phyloP scores from a whole-genome alignment of 2,113 vertebrate species.

The Glaucomys volans region DNA sequence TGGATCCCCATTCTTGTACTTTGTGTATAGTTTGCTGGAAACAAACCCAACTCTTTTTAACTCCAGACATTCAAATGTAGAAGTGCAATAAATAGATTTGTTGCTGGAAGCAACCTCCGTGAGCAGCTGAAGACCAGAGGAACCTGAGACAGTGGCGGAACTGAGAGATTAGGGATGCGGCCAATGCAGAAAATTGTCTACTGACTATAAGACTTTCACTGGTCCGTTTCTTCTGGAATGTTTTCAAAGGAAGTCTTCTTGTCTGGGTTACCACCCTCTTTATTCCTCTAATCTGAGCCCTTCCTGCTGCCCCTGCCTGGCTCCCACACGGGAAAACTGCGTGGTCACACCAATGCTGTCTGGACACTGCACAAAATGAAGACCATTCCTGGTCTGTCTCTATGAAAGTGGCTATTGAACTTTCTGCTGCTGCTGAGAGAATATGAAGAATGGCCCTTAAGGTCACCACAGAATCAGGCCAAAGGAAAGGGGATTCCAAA shows the following conservation, averaged over 20 bases:
- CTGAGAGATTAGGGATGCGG: accelerated
- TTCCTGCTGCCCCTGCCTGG: not conserved
- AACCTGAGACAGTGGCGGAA: not conserved
- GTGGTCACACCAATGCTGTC: not conserved
- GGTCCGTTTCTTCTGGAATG: not conserved
- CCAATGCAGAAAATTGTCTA: not conserved
- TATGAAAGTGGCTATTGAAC: not conserved
- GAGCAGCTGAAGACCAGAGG: not conserved
- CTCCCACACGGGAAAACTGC: not conserved
- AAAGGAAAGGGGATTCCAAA: not conserved
- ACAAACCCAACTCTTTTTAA: not conserved
- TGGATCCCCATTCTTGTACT: not conserved
- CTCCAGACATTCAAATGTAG: not conserved
- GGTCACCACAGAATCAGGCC: not conserved
- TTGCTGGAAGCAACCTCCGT: not conserved
- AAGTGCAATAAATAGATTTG: not conserved
- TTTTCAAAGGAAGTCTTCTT: slow-evolving; percentile 28
- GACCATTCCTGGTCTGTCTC: not conserved
- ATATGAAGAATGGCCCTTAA: not conserved
- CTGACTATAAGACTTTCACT: not conserved
- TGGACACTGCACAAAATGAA: not conserved
- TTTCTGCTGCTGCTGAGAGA: not conserved
- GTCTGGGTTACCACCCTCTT: not conserved
- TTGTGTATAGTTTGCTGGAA: not conserved
- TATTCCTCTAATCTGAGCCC: not conserved